Base-by-base conservation (phyloP, 1,140 invertebrate genomes). In the Hylaeus anthracinus region DNA sequence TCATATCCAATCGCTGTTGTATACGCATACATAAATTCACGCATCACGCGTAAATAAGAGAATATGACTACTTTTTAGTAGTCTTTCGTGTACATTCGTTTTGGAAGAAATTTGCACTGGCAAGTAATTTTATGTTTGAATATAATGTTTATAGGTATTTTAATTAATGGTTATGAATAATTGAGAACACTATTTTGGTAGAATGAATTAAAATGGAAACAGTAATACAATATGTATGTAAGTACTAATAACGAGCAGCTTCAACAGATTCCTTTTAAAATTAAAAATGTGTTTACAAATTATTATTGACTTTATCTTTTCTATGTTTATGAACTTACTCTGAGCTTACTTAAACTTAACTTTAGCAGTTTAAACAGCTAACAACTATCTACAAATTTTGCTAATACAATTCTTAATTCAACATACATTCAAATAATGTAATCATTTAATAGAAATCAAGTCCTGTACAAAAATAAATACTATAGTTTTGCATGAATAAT, bases 401-500 rank as follows among this genome's bases (percentile, higher is more conserved):
- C 70, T 84, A 77, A 73, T 45, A 84, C 61, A 77, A 78, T 55
- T 53, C 60, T 58, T 77, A 82, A 79, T 80, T 79, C 45, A 81
- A 82, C 81, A 48, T 72, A 77, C 39, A 73, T 53, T 69, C 56
- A 81, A 66, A 73, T 67, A 82, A 75, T 48, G 51, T 72, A 70
- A 69, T 58, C 83, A 85, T 88, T 87, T 74, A 87, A 89, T 83
- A 90, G 79, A 90, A 90, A 86, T 88, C 71, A 86, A 88, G 74
- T 78, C 77, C 91, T 93, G 88, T 92, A 92, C 91, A 92, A 92
- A 92, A 92, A 92, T 91, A 92, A 93, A 93, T 91, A 92, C 88
- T 90, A 90, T 86, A 90, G 84, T 89, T 82, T 90, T 86, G 83
- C 86, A 91, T 88, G 81, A 70, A 70, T 70, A 88, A 89, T 73